Base-by-base conservation (phyloP, 2,797 vertebrate species). In the Scolopax bukidnonensis region DNA sequence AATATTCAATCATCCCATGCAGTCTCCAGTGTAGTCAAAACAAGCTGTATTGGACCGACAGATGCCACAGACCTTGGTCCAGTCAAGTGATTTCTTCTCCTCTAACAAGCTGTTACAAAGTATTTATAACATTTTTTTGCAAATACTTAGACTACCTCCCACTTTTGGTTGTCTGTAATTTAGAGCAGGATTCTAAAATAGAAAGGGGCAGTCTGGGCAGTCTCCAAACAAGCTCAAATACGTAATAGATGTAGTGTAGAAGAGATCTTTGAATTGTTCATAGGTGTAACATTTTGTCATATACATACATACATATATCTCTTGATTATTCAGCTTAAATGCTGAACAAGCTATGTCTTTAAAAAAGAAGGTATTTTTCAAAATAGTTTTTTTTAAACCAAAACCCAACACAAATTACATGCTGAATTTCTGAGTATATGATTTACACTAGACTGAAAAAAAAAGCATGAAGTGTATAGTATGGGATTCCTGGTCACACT, bases 131-230 rank as follows among this genome's bases (percentile, higher is more conserved):
- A 24, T 28, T 33, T 67, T 77, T 65, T 59, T 25, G 11, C 21
- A 40, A 60, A 54, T 56, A 63, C 11, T 79, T 54, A 70, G 84
- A 23, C 81, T 95, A 36, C 84, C 64, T 95, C 76, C 59, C 68
- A 64, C 69, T 87, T 91, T 28, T 70, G 61, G 25, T 60, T 80
- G 68, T 74, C 79, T 91, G 53, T 53, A 83, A 83, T 89, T 90
- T 54, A 60, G 64, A 38, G 41, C 76, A 80, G n/a, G 65, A 67
- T 53, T 80, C 64, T 77, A 11, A 83, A 92, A 87, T 53, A 75
- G 87, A 64, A 76, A 51, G 9, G 9, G 15, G 38, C 71, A 75
- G 28, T 71, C 71, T 60, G 50, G 57, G 56, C 48, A 40, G 45
- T 74, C 78, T 85, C 64, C 23, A 18, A 56, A 77, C 43, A 83